These are phyloP conservation scores for Cairina moschata DNA, from an alignment of 2,113 vertebrate species.

Conservation along the genomic window DNA sequence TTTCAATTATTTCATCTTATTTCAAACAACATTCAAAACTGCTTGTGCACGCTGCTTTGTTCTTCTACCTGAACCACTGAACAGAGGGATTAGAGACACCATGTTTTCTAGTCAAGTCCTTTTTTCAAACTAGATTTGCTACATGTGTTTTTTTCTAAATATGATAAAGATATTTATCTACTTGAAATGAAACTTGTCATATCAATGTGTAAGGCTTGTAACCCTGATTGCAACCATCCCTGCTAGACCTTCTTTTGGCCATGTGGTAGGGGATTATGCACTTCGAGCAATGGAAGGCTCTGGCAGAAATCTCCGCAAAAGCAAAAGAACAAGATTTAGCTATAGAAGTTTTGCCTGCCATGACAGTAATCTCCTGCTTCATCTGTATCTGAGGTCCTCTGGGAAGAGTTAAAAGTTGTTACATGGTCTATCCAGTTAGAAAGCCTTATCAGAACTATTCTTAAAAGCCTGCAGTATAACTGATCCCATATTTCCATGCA, in stretches of 20 bases:
- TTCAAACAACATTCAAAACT: neutral
- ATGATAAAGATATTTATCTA: neutral
- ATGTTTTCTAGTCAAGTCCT: neutral
- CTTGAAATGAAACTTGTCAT: neutral
- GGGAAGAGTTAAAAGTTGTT: neutral
- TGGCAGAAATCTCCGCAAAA: neutral
- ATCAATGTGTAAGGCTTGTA: neutral
- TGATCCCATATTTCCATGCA: neutral
- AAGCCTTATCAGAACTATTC: neutral
- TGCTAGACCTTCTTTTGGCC: neutral
- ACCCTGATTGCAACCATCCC: neutral
- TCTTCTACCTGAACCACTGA: neutral
- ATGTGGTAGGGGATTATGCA: neutral
- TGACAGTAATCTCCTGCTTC: neutral
- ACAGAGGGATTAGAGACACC: neutral
- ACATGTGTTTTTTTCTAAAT: neutral
- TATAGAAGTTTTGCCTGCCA: neutral
- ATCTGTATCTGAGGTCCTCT: neutral
- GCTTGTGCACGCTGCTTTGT: neutral
- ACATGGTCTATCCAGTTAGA: neutral
- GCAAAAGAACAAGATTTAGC: neutral
- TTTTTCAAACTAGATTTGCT: neutral
- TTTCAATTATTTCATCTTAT: neutral
- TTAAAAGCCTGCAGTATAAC: neutral
- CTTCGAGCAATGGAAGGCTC: neutral